These are phyloP conservation scores for Loris lydekkerianus DNA, from an alignment of 2,797 vertebrate species.

Conservation along the genomic window DNA sequence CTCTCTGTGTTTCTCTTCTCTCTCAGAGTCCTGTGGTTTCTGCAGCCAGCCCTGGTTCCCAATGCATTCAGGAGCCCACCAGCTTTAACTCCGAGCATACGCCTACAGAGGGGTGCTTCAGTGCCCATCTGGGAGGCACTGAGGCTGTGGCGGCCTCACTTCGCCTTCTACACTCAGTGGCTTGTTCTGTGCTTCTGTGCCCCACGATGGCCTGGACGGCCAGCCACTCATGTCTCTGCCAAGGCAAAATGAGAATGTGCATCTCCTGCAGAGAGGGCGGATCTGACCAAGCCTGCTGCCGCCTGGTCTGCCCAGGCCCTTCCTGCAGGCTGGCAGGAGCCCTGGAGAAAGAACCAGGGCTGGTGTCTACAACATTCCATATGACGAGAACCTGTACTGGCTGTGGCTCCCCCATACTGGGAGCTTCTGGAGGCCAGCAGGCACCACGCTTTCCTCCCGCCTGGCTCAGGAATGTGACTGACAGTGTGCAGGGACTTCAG, in stretches of 20 bases:
- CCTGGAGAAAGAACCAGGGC: neutral
- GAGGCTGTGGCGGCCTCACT: slow-evolving; percentile 57
- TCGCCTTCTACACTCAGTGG: slow-evolving; percentile 62
- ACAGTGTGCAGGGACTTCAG: neutral
- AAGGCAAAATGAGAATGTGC: slow-evolving; percentile 80
- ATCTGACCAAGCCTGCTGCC: slow-evolving; percentile 69
- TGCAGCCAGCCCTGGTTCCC: neutral
- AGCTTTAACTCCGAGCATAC: neutral
- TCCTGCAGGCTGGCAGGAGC: slow-evolving; percentile 42
- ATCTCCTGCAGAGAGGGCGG: slow-evolving; percentile 73
- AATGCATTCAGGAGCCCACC: neutral
- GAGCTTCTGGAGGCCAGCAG: neutral
- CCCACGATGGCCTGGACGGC: slow-evolving; percentile 57
- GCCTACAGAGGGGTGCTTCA: neutral
- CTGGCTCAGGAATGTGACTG: neutral
- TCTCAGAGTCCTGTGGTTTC: neutral
- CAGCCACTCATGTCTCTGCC: slow-evolving; percentile 74
- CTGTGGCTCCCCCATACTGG: neutral
- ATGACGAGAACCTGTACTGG: neutral
- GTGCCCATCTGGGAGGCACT: slow-evolving; percentile 67
- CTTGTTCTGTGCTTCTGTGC: slow-evolving; percentile 72
- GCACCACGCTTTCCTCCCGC: neutral
- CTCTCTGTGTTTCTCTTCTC: neutral
- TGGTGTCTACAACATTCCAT: neutral
- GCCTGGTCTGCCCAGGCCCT: neutral